Base-by-base conservation (phyloP, 1,140 invertebrate species). In the Cryptotermes secundus region DNA sequence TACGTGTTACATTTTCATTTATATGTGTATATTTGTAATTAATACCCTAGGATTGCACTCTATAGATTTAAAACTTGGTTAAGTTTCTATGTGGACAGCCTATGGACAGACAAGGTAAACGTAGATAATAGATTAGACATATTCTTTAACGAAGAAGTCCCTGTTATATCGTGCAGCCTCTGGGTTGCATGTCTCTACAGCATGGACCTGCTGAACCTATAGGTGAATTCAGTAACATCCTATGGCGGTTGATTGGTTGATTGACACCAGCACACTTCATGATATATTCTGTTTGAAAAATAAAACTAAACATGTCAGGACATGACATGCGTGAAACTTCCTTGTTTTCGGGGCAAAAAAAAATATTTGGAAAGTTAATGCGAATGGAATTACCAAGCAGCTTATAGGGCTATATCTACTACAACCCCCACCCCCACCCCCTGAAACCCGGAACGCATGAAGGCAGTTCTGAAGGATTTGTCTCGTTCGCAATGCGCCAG, bases 391-490 rank as follows among this genome's bases (percentile, higher is more conserved):
- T 72, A 9, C n/a, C 59, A 31, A 72, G 4, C 26, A n/a, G 26
- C 4, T n/a, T 31, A 9, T 31, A 6, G 38, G 38, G n/a, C n/a
- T n/a, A 19, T 59, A 24, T 19, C 16, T n/a, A 59, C 26, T 26
- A 59, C 53, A 59, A 1, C 6, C 53, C 12, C 6, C n/a, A 26
- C 59, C 26, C n/a, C 59, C 59, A 31, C n/a, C n/a, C n/a, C 19
- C 45, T 49, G 3, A 3, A 49, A 19, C 59, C n/a, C 9, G 6
- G n/a, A 26, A 72, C 59, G 59, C 59, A 72, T 72, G 59, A 72
- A 72, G 26, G 59, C 59, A 72, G 59, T 72, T 72, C 9, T 72
- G 59, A 72, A 72, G 59, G 59, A 72, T 59, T 59, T 59, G 53
- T 59, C 19, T 59, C 53, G 19, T 59, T 59, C 53, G 53, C 22